phyloP scores from a whole-genome alignment of 2,888 invertebrate genomes.

The Busseola fusca region DNA sequence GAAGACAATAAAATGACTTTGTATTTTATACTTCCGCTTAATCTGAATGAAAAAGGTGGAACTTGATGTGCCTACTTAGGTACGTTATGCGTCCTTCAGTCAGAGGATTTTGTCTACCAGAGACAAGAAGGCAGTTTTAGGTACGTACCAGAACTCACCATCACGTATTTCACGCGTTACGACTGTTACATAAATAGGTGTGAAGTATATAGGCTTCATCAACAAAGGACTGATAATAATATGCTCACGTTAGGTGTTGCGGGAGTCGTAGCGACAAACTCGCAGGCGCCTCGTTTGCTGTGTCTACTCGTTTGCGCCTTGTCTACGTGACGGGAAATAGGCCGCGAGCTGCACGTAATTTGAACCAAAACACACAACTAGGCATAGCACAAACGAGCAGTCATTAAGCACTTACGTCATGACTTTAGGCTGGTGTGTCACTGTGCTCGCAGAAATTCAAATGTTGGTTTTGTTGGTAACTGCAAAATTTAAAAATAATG shows the following conservation, averaged over 20 bases:
- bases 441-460: background rate
- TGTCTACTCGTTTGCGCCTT: conserved; percentile 72
- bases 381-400: conserved; percentile 56
- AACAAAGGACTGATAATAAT: conserved; percentile 51
- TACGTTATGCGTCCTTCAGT: conserved; percentile 3
- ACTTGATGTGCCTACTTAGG: background rate
- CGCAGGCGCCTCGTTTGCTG: conserved; percentile 69
- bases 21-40: conserved; percentile 35
- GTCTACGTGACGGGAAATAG: conserved; percentile 77
- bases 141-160: background rate
- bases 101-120: background rate
- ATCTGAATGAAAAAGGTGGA: conserved; percentile 4
- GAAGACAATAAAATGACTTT: conserved; percentile 28
- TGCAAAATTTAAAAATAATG: background rate
- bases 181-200: background rate
- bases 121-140: conserved; percentile 7
- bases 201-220: conserved; percentile 11
- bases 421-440: conserved; percentile 32
- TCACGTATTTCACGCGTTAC: background rate
- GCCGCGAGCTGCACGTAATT: conserved; percentile 66
- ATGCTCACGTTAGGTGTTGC: conserved; percentile 47
- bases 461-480: background rate
- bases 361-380: conserved; percentile 60
- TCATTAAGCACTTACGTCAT: conserved; percentile 48
- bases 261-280: conserved; percentile 43